A percentile compares a stretch with the other conserved stretches of the same genome.
Conservation (phyloP, 2,113 vertebrate genomes). For the Austrofundulus limnaeus region DNA sequence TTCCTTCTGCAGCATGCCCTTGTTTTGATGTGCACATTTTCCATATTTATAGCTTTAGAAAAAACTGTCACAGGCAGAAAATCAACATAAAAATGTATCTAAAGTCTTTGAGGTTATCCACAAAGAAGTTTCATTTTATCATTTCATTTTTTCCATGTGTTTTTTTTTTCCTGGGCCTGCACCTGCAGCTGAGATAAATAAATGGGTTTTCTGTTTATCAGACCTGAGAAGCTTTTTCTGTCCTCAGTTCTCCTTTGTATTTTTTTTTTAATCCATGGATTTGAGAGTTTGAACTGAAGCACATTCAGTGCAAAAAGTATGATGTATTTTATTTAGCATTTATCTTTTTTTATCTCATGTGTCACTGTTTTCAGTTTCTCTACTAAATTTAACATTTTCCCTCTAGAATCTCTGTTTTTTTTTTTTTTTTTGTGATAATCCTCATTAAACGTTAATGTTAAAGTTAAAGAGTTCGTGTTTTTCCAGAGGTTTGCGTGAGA, state of each 20-base stretch:
- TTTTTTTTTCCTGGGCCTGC: conserved; percentile 11
- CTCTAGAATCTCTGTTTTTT: too few relatives aligned
- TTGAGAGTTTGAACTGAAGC: not conserved
- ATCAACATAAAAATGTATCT: conserved; percentile 1
- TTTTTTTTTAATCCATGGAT: conserved; percentile 27
- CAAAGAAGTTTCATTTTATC: not conserved
- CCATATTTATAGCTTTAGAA: not conserved
- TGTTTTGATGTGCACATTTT: conserved; percentile 24
- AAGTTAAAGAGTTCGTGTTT: conserved; percentile 5
- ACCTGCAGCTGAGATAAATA: conserved; percentile 23
- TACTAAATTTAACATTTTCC: not conserved
- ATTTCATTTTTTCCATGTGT: not conserved
- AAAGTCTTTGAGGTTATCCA: conserved; percentile 13
- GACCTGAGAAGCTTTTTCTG: not conserved
- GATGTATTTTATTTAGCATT: not conserved
- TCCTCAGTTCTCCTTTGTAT: conserved; percentile 14
- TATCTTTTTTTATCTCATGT: not conserved
- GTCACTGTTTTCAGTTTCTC: not conserved
- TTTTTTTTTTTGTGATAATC: not conserved
- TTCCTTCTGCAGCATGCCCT: not conserved
- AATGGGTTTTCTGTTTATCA: conserved; percentile 17
- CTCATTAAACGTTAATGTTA: conserved; percentile 1
- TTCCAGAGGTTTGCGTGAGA: conserved; percentile 34
- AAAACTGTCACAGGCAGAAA: conserved; percentile 5
- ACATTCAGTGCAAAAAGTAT: not conserved